Evolutionary conservation across 2,888 invertebrate species (phyloP), one percentile per base, ranked within the genome.

Genomic region (Conomelus anceps): DNA sequence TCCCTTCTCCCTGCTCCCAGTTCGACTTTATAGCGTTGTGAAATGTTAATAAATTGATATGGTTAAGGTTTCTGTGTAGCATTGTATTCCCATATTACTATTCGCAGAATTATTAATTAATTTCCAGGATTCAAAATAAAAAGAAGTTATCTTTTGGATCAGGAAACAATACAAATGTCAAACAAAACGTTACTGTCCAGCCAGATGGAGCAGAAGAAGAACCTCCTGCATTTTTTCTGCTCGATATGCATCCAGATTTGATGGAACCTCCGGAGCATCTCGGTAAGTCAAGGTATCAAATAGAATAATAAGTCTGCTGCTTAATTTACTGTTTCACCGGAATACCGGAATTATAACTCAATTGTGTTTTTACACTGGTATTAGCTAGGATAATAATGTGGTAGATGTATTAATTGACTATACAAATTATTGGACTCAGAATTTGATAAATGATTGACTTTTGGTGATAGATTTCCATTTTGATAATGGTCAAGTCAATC

Each of bases 231-330:
- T 95, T 95, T 92, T 96, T 96, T 91, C 93, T 95, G 88, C 94
- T 96, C 85, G 95, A 96, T 93, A 96, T 97, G 94, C 96, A 97
- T 92, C 95, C 96, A 23, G 96, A 96, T 93, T 94, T 97, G 91
- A 96, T 96, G 87, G 96, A 96, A 92, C 96, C 97, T 9, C 95
- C 95, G 88, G 96, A 96, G 93, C 96, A 96, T 92, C 94, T 97
- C 90, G 97, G 97, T 88, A 87, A 26, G 29, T 34, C 0, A 23
- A 23, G 26, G 34, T n/a, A 88, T 41, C 11, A 17, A 41, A 41
- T 41, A 11, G 17, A 17, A 41, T 41, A 41, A 41, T 41, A 20
- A 41, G 11, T 41, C 41, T 41, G 11, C 20, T 41, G 17, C n/a
- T n/a, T n/a, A n/a, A n/a, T n/a, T n/a, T n/a, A n/a, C n/a, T n/a